Evolutionary conservation across 2,888 invertebrate species (phyloP).

Genomic region (Tenthredo mesomela): DNA sequence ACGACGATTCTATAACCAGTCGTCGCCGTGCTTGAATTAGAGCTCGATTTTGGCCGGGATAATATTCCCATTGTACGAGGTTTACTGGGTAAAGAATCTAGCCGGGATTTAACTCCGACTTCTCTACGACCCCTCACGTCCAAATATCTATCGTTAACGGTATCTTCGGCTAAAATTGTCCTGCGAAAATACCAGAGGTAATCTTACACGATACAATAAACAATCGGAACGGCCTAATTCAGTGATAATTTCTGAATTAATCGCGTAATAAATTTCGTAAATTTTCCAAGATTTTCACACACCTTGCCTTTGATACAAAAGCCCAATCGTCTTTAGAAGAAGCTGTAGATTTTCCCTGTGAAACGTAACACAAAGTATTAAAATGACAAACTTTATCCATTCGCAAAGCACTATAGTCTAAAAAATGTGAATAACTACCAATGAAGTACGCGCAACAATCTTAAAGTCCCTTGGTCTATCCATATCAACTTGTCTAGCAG

Average conservation of each 20-base stretch:
- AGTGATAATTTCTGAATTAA: no score
- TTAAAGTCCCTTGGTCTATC: slow-evolving; percentile 73
- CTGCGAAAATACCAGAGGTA: slow-evolving; percentile 57
- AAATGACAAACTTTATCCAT: neutral
- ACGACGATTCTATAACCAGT: slow-evolving; percentile 92
- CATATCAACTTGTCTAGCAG: slow-evolving; percentile 61
- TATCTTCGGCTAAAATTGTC: slow-evolving; percentile 70
- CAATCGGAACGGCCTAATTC: neutral
- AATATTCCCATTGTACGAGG: slow-evolving; percentile 68
- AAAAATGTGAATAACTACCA: slow-evolving; percentile 61
- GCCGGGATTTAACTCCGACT: slow-evolving; percentile 76
- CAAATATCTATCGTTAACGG: slow-evolving; percentile 69
- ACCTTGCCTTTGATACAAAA: slow-evolving; percentile 72
- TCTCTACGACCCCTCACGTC: slow-evolving; percentile 70
- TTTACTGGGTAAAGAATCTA: slow-evolving; percentile 77
- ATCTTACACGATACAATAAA: no score
- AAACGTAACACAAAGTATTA: neutral
- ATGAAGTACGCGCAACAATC: slow-evolving; percentile 67
- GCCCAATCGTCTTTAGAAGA: slow-evolving; percentile 71
- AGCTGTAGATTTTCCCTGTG: slow-evolving; percentile 65
- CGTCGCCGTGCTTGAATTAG: slow-evolving; percentile 73
- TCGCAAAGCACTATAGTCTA: neutral
- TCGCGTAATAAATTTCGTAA: neutral
- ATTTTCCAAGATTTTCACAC: neutral
- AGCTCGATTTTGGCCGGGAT: slow-evolving; percentile 77